phyloP scores from a whole-genome alignment of 2,797 vertebrate species.

The Botia kubotai region DNA sequence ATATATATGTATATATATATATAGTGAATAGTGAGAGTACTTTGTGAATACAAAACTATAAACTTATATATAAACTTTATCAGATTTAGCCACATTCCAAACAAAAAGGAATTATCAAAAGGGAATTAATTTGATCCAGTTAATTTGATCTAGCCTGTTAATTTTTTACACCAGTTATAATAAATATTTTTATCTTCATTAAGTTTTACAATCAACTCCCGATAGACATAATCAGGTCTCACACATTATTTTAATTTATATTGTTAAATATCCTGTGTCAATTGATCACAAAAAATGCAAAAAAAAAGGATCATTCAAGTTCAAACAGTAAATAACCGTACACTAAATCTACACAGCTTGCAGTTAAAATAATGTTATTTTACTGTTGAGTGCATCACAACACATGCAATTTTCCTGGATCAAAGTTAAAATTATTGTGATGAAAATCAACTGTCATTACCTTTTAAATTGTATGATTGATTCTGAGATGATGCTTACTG shows the following conservation, averaged over 20 bases:
- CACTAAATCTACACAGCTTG: neutral
- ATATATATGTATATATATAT: neutral
- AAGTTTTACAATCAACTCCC: too few relatives aligned
- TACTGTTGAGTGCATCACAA: neutral
- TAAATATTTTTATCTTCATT: neutral
- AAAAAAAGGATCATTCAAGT: too few relatives aligned
- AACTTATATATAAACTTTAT: neutral
- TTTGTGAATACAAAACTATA: neutral
- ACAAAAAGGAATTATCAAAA: neutral
- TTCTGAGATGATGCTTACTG: neutral
- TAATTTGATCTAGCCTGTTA: neutral
- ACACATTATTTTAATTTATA: too few relatives aligned
- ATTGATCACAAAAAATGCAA: neutral
- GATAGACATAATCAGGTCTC: too few relatives aligned
- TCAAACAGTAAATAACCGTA: too few relatives aligned
- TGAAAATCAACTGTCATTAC: neutral
- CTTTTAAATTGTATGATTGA: neutral
- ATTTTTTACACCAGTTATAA: neutral
- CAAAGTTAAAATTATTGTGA: neutral
- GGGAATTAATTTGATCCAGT: neutral
- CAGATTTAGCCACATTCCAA: neutral
- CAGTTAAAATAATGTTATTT: neutral
- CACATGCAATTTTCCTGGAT: constrained; percentile 23
- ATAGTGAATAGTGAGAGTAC: neutral
- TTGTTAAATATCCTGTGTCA: too few relatives aligned